Evolutionary conservation across 2,888 invertebrate species (phyloP).

Genomic region (Sinohyriopsis cumingii): DNA sequence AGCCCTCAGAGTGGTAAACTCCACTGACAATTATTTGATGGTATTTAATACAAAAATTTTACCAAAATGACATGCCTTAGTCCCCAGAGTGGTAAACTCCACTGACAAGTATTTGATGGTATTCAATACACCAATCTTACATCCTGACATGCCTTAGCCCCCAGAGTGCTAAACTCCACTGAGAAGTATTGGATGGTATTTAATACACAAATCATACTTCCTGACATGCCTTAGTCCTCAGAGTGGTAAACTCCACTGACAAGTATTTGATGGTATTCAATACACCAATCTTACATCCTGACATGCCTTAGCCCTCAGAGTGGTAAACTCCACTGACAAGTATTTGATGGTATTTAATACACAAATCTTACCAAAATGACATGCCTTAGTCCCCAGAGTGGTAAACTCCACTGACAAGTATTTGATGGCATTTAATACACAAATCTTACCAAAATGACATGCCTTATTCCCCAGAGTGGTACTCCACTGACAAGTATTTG

Average conservation of each 20-base stretch:
- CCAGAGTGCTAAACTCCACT: slow-evolving; percentile 24
- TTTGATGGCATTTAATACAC: slow-evolving; percentile 29
- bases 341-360: slow-evolving; percentile 30
- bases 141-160: no score
- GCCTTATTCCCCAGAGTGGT: not conserved
- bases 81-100: slow-evolving; percentile 61
- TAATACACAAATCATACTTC: no score
- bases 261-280: no score
- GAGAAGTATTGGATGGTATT: slow-evolving; percentile 34
- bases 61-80: slow-evolving; percentile 45
- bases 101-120: slow-evolving; percentile 50
- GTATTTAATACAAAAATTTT: no score
- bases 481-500: slow-evolving; percentile 58
- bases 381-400: not conserved
- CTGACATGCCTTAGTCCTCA: no score
- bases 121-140: no score
- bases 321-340: slow-evolving; percentile 57
- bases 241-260: no score
- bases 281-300: no score
- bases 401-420: slow-evolving; percentile 54
- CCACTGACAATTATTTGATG: slow-evolving; percentile 34
- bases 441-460: no score
- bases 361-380: no score
- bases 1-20: slow-evolving; percentile 24
- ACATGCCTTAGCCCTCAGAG: slow-evolving; percentile 60